Evolutionary conservation across 2,113 vertebrate species (phyloP).

Genomic region (Oceanites oceanicus): DNA sequence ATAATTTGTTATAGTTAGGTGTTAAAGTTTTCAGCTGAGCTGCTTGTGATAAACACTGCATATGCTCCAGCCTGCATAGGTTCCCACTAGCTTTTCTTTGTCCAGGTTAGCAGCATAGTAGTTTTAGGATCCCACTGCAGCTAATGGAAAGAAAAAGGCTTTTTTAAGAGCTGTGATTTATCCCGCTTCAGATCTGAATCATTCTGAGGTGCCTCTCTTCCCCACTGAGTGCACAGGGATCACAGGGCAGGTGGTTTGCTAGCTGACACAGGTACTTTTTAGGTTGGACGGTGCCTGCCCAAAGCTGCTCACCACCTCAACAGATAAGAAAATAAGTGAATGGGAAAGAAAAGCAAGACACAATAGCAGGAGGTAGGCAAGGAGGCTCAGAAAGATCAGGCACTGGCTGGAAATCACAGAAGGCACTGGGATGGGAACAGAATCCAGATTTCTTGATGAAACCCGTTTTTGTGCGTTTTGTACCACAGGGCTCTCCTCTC

Average conservation of each 20-base stretch:
- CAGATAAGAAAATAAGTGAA: background rate
- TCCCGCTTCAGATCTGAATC: background rate
- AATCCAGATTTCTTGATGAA: background rate
- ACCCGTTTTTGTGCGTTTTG: background rate
- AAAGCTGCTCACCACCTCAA: background rate
- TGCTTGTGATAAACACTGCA: constrained; percentile 29
- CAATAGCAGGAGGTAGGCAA: background rate
- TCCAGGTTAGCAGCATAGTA: background rate
- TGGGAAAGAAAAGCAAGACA: background rate
- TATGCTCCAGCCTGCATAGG: background rate
- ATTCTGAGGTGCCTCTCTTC: background rate
- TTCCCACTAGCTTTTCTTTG: constrained; percentile 7
- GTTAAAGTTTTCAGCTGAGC: constrained; percentile 43
- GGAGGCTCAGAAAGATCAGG: background rate
- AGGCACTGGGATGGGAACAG: background rate
- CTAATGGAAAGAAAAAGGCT: background rate
- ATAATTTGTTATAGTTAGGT: constrained; percentile 14
- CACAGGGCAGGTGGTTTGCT: background rate
- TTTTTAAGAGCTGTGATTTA: constrained; percentile 11
- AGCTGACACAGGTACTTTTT: background rate
- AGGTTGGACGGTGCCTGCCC: background rate
- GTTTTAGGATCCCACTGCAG: background rate
- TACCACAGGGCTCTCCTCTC: background rate
- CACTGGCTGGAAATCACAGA: background rate
- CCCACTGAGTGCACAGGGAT: background rate